Evolutionary conservation across 2,113 vertebrate species (phyloP).

Genomic region (Serinus canaria): DNA sequence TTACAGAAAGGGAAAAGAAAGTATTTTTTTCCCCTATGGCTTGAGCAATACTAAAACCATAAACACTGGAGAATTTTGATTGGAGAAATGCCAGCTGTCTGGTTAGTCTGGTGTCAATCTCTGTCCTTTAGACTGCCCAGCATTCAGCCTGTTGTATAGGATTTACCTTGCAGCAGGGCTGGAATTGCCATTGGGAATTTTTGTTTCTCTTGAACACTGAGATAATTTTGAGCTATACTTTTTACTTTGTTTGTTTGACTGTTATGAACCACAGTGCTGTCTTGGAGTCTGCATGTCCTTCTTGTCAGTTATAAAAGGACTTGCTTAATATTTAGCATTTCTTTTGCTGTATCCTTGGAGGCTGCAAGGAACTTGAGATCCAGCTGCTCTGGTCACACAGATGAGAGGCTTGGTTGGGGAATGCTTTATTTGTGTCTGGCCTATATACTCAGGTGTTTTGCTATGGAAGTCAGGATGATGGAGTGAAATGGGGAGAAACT

Average conservation of each 20-base stretch:
- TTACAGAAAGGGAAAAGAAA: not conserved
- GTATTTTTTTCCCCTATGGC: not conserved
- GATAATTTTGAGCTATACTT: not conserved
- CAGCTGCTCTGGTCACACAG: not conserved
- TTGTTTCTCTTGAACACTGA: not conserved
- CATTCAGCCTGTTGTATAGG: not conserved
- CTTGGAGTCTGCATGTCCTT: not conserved
- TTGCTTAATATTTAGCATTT: not conserved
- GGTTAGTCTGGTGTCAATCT: not conserved
- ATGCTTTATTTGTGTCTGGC: not conserved
- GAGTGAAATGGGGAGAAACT: not conserved
- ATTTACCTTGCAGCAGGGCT: not conserved
- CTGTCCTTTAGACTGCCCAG: not conserved
- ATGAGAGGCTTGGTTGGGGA: not conserved
- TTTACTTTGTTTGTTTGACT: not conserved
- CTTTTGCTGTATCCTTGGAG: not conserved
- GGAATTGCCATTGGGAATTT: not conserved
- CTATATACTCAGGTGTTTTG: not conserved
- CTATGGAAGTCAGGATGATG: not conserved
- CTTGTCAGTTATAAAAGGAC: not conserved
- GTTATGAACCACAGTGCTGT: not conserved
- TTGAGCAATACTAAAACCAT: slow-evolving; percentile 14
- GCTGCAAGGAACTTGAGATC: not conserved
- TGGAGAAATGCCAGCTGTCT: not conserved
- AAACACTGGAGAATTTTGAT: not conserved